Conservation (phyloP, 2,797 vertebrate genomes). For the Eulemur mongoz region DNA sequence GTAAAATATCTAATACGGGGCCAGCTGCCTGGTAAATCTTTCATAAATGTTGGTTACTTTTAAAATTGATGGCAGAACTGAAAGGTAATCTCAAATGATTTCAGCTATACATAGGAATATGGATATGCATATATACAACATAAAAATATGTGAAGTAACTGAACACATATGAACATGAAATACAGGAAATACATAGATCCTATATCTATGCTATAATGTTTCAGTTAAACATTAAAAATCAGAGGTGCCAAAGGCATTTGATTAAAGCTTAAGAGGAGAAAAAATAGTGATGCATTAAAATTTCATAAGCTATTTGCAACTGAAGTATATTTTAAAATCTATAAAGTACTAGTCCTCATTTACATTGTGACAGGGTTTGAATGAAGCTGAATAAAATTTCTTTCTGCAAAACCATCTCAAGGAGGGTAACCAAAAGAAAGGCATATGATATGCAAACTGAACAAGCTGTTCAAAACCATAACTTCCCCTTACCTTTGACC, state of each 20-base stretch:
- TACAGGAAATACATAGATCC: neutral
- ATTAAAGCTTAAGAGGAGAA: conserved; percentile 32
- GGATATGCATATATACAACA: neutral
- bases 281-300: neutral
- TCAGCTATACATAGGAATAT: neutral
- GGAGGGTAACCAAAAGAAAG: neutral
- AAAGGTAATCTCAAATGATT: conserved; percentile 19
- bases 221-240: neutral
- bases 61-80: neutral
- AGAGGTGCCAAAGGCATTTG: neutral
- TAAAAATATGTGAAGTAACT: neutral
- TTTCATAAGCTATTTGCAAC: neutral
- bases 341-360: neutral
- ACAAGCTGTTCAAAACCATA: neutral
- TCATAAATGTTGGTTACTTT: neutral
- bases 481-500: conserved; percentile 95
- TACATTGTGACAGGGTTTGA: neutral
- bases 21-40: neutral
- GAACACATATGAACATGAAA: neutral
- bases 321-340: neutral
- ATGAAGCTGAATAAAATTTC: neutral
- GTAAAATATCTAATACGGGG: neutral
- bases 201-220: neutral
- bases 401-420: neutral
- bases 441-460: neutral